Conservation (phyloP, 2,888 invertebrate genomes). For the Gibbula magus region DNA sequence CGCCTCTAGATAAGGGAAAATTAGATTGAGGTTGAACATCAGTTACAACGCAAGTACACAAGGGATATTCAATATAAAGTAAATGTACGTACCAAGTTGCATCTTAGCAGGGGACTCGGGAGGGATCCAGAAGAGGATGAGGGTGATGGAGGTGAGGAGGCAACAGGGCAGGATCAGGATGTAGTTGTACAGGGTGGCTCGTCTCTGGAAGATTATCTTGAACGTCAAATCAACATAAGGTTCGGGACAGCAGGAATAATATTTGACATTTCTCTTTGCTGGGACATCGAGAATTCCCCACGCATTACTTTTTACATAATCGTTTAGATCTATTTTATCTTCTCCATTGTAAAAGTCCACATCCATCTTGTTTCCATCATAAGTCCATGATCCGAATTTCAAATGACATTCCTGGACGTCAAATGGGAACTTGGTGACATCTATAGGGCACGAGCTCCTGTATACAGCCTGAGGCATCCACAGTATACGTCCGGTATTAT, state of each 20-base stretch:
- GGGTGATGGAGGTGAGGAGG: conserved; percentile 74
- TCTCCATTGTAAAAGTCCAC: conserved; percentile 55
- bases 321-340: conserved; percentile 59
- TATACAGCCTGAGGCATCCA: conserved; percentile 72
- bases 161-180: conserved; percentile 75
- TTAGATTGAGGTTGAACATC: too few species aligned
- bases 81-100: conserved; percentile 70
- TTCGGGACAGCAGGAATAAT: conserved; percentile 69
- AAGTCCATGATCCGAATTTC: conserved; percentile 75
- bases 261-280: conserved; percentile 57
- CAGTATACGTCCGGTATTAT: conserved; percentile 62
- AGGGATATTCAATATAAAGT: neutral
- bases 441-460: conserved; percentile 73
- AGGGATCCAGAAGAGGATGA: conserved; percentile 76
- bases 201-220: conserved; percentile 63
- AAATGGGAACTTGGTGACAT: conserved; percentile 74
- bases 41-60: neutral
- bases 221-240: conserved; percentile 72
- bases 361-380: conserved; percentile 70
- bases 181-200: conserved; percentile 73
- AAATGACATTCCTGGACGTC: conserved; percentile 73
- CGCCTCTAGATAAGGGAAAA: too few species aligned
- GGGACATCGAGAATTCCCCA: conserved; percentile 70
- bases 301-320: conserved; percentile 74
- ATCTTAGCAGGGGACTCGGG: conserved; percentile 76